A percentile compares a stretch with the other conserved stretches of the same genome.
Conservation (phyloP, 1,140 invertebrate genomes). For the Pemphigus obesinymphae region DNA sequence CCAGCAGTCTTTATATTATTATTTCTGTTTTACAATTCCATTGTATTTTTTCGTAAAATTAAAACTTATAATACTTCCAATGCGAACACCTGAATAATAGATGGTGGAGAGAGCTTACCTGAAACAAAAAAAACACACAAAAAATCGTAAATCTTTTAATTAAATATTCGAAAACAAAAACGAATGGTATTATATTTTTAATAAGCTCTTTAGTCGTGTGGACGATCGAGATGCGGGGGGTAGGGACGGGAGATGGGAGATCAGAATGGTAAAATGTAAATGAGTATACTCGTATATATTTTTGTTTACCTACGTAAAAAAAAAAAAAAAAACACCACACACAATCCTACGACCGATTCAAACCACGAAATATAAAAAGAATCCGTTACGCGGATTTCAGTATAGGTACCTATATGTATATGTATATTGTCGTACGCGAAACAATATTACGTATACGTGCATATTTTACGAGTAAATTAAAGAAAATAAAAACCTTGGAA, state of each 20-base stretch:
- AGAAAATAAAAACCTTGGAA: not conserved
- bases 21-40: not conserved
- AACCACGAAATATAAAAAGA: not conserved
- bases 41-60: not conserved
- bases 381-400: not conserved
- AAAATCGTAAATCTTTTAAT: slow-evolving; percentile 11
- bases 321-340: not conserved
- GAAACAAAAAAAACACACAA: slow-evolving; percentile 13
- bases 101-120: slow-evolving; percentile 1
- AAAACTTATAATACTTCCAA: not conserved
- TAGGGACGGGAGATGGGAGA: not conserved
- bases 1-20: too few species aligned
- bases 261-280: not conserved
- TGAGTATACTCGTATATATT: not conserved
- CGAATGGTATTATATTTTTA: not conserved
- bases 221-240: too few species aligned
- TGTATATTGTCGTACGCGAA: not conserved
- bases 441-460: not conserved
- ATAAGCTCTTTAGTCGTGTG: not conserved
- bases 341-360: too few species aligned
- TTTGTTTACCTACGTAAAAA: not conserved
- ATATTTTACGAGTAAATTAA: not conserved
- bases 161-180: not conserved
- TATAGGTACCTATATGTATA: too few species aligned
- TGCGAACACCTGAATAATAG: not conserved